Conservation (phyloP, 1,140 invertebrate species). For the Sycophila sp. region DNA sequence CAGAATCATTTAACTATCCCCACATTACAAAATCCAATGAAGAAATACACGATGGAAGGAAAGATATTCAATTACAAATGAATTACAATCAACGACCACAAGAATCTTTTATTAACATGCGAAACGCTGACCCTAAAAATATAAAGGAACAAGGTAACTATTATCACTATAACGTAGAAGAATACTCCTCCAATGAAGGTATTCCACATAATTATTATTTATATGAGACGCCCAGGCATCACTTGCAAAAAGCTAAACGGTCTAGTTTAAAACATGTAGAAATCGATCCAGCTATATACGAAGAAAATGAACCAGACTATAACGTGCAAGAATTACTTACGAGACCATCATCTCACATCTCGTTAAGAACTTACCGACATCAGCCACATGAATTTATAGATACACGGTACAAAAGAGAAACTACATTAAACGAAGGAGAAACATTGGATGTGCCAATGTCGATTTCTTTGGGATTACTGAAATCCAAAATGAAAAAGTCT, state of each 20-base stretch:
- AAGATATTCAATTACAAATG: no score
- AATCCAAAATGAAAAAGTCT: constrained; percentile 7
- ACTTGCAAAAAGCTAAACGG: constrained; percentile 8
- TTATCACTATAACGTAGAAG: no score
- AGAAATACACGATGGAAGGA: no score
- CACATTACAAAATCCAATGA: no score
- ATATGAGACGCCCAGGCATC: no score
- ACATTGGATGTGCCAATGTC: neutral
- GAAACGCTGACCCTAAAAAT: no score
- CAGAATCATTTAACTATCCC: no score
- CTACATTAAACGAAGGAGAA: neutral
- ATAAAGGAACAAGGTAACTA: no score
- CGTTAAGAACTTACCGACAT: neutral
- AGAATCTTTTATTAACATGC: no score
- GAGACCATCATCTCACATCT: neutral
- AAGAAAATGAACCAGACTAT: constrained; percentile 32
- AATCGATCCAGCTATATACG: constrained; percentile 41
- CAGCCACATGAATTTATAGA: neutral
- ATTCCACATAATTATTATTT: no score
- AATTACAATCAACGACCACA: no score
- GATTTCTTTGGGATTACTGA: neutral
- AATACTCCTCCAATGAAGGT: neutral
- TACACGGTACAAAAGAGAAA: constrained; percentile 16
- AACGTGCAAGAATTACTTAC: constrained; percentile 21
- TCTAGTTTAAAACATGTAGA: constrained; percentile 30